A percentile compares a stretch with the other conserved stretches of the same genome.
phyloP scores from a whole-genome alignment of 2,888 invertebrate genomes.

The Odontocolon sp. region DNA sequence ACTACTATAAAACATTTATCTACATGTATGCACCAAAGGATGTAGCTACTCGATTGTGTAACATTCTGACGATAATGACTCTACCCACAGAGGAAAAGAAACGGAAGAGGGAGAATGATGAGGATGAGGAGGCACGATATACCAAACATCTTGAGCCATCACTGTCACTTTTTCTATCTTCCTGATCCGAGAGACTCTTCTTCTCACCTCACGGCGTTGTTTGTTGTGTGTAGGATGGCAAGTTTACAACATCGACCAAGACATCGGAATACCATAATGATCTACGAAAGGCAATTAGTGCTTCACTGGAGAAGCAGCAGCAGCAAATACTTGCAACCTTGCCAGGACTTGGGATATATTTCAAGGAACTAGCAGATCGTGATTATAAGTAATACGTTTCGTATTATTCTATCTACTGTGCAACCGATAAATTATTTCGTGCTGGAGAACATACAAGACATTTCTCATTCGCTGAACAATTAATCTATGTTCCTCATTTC shows the following conservation, averaged over 20 bases:
- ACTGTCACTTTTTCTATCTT: too few relatives aligned
- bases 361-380: neutral
- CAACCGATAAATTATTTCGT: conserved; percentile 1
- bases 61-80: too few relatives aligned
- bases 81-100: too few relatives aligned
- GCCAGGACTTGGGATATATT: neutral
- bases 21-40: too few relatives aligned
- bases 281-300: conserved; percentile 8
- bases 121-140: too few relatives aligned
- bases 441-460: neutral
- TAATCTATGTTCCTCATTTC: too few relatives aligned
- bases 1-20: too few relatives aligned
- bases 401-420: neutral
- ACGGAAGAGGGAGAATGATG: too few relatives aligned
- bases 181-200: neutral
- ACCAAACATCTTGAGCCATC: too few relatives aligned
- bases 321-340: neutral
- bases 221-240: conserved; percentile 21
- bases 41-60: too few relatives aligned
- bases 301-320: neutral
- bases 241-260: conserved; percentile 10
- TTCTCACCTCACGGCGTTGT: neutral
- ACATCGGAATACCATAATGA: conserved; percentile 3
- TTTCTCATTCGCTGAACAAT: conserved; percentile 9
- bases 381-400: neutral